A percentile compares a stretch with the other conserved stretches of the same genome.
Conservation (phyloP, 2,113 vertebrate genomes). For the Ornithorhynchus anatinus region DNA sequence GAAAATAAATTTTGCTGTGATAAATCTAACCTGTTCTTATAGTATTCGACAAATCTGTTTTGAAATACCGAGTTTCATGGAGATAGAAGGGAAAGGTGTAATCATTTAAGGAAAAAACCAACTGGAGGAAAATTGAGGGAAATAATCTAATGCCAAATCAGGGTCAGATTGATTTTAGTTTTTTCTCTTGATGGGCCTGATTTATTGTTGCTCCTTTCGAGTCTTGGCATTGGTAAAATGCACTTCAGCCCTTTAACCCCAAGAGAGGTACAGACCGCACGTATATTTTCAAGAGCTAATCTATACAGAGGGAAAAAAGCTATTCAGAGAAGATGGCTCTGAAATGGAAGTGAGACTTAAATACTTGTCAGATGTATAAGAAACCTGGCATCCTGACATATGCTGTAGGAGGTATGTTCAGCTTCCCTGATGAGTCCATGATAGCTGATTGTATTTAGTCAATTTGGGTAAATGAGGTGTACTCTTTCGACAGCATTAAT, state of each 20-base stretch:
- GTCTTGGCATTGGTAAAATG: too few relatives aligned
- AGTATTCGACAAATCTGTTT: too few relatives aligned
- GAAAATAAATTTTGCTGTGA: not conserved
- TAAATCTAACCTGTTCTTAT: not conserved
- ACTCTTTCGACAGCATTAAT: not conserved
- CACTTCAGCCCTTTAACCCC: not conserved
- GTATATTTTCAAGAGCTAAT: not conserved
- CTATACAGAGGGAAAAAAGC: not conserved
- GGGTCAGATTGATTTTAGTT: not conserved
- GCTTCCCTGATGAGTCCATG: not conserved
- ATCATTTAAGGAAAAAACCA: not conserved
- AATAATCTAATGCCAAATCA: too few relatives aligned
- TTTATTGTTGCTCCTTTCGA: too few relatives aligned
- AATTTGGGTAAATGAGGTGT: not conserved
- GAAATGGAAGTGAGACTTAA: not conserved
- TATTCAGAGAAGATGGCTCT: not conserved
- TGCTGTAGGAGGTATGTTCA: slow-evolving; percentile 5
- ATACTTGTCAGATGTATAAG: slow-evolving; percentile 10
- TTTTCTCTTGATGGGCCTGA: too few relatives aligned
- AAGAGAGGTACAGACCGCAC: not conserved
- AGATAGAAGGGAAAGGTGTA: not conserved
- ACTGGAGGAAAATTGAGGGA: not conserved
- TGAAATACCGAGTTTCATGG: too few relatives aligned
- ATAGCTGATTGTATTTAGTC: slow-evolving; percentile 10
- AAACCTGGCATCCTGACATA: slow-evolving; percentile 4